Conservation (phyloP, 1,140 invertebrate species). For the Drosophila setifemur region DNA sequence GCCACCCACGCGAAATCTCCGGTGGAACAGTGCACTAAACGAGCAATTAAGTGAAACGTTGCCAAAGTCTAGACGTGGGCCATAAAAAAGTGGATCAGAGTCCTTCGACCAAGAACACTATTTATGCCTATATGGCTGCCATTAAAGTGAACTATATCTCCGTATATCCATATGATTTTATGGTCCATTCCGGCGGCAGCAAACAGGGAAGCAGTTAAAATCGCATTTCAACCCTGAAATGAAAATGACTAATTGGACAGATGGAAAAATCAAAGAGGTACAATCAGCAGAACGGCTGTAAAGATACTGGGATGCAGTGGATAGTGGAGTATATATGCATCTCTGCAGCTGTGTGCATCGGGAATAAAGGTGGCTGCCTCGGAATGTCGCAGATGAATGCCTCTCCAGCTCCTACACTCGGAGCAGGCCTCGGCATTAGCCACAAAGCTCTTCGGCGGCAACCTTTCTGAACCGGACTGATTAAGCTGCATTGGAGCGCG, state of each 20-base stretch:
- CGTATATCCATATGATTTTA: conserved; percentile 48
- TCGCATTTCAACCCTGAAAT: conserved; percentile 61
- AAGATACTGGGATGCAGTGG: conserved; percentile 1
- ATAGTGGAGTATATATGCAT: conserved; percentile 3
- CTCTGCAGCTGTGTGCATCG: no score
- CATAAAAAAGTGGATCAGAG: conserved; percentile 46
- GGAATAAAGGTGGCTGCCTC: conserved; percentile 30
- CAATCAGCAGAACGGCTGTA: conserved; percentile 34
- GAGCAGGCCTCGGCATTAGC: conserved; percentile 20
- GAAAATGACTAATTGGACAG: conserved; percentile 79
- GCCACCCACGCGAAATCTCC: conserved; percentile 27
- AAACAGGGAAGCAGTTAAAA: conserved; percentile 55
- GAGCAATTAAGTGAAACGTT: conserved; percentile 58
- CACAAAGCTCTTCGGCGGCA: conserved; percentile 51
- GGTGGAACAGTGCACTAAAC: conserved; percentile 48
- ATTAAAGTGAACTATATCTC: conserved; percentile 41
- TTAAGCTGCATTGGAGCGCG: conserved; percentile 65
- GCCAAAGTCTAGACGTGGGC: conserved; percentile 55
- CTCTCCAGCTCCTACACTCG: neutral
- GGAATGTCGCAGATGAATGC: conserved; percentile 75
- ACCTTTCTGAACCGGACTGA: conserved; percentile 70
- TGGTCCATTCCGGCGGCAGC: conserved; percentile 24
- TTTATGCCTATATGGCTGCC: conserved; percentile 48
- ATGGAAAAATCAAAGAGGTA: conserved; percentile 62
- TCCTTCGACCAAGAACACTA: conserved; percentile 43